phyloP scores from a whole-genome alignment of 1,140 invertebrate species.

The Pseudachorutes palmiensis region DNA sequence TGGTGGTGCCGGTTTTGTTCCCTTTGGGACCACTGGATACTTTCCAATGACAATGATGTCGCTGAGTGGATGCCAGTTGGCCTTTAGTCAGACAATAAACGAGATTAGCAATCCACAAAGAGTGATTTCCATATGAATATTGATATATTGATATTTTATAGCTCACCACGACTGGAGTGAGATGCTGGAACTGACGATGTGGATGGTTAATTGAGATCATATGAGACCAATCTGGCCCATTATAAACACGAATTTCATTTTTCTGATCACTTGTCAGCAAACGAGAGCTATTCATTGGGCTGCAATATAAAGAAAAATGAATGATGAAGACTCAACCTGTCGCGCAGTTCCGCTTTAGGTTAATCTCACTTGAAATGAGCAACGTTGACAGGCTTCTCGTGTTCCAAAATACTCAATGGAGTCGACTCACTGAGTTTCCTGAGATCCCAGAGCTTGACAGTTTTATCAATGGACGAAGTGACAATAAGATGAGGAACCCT shows the following conservation, averaged over 20 bases:
- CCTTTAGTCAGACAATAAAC: slow-evolving; percentile 19
- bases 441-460: slow-evolving; percentile 30
- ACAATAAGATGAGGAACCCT: slow-evolving; percentile 27
- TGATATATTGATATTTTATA: no score
- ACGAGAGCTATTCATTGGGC: slow-evolving; percentile 22
- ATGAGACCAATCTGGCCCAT: slow-evolving; percentile 25
- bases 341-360: not conserved
- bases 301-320: slow-evolving; percentile 15
- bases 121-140: no score
- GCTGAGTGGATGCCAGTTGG: slow-evolving; percentile 32
- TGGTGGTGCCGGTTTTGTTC: not conserved
- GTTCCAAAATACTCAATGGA: slow-evolving; percentile 9
- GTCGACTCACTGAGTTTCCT: slow-evolving; percentile 20
- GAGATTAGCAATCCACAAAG: no score
- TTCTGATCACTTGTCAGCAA: slow-evolving; percentile 32
- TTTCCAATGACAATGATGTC: slow-evolving; percentile 31
- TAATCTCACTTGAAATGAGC: slow-evolving; percentile 27
- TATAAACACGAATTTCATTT: slow-evolving; percentile 32
- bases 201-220: slow-evolving; percentile 21
- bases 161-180: slow-evolving; percentile 32
- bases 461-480: slow-evolving; percentile 15
- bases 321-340: not conserved
- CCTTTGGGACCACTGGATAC: slow-evolving; percentile 21
- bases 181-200: slow-evolving; percentile 37
- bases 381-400: slow-evolving; percentile 23